Percentiles rank a stretch among this genome's conserved stretches.
Evolutionary conservation across 2,797 vertebrate genomes (phyloP).

Genomic region (Acanthurus leucopareius): DNA sequence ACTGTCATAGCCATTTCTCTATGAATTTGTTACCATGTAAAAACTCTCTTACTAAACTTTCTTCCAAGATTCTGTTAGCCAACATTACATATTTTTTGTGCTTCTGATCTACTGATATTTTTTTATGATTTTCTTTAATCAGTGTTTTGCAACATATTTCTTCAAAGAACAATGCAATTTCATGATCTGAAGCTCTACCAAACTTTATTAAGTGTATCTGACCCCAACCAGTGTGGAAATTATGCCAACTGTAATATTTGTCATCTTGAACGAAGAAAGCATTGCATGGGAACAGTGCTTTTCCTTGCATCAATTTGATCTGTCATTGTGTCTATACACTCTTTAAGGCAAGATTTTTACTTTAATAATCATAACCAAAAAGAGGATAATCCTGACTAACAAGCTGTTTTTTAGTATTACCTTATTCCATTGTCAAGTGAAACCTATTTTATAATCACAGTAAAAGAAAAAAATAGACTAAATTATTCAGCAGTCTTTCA

Average conservation of each 20-base stretch:
- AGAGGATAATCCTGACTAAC: background rate
- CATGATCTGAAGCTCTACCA: background rate
- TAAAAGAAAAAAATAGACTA: background rate
- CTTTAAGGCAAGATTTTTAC: background rate
- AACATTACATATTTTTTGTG: conserved; percentile 28
- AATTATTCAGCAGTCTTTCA: background rate
- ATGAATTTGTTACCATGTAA: background rate
- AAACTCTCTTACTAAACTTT: background rate
- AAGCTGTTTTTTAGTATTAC: background rate
- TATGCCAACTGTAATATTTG: conserved; percentile 24
- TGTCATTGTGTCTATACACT: background rate
- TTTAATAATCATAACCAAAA: background rate
- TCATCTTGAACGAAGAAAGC: conserved; percentile 29
- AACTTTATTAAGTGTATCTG: conserved; percentile 31
- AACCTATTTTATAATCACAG: conserved; percentile 6
- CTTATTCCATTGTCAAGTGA: background rate
- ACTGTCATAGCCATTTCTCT: background rate
- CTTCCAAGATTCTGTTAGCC: conserved; percentile 9
- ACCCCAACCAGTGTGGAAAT: conserved; percentile 45
- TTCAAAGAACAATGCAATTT: conserved; percentile 27
- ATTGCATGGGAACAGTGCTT: background rate
- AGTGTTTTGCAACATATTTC: conserved; percentile 20
- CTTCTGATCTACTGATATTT: conserved; percentile 3
- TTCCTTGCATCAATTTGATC: conserved; percentile 23
- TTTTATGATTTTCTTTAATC: conserved; percentile 13